Conservation (phyloP, 2,113 vertebrate genomes). For the Alligator mississippiensis region DNA sequence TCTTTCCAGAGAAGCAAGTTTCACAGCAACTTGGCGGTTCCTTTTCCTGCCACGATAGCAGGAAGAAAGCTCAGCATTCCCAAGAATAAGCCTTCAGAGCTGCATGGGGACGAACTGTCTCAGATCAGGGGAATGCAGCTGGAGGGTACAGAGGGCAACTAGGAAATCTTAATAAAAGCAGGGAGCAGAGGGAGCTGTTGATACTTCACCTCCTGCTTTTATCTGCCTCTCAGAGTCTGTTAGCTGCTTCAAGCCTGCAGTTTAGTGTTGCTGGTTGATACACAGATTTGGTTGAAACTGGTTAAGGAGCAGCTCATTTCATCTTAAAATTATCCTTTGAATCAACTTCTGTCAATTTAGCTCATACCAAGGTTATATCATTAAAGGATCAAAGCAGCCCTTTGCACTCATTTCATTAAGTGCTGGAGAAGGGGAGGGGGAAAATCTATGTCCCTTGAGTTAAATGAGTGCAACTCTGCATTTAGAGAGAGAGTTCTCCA, state of each 20-base stretch:
- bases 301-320: no score
- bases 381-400: no score
- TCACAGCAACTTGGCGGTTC: not conserved
- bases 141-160: not conserved
- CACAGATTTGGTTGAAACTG: no score
- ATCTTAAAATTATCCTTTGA: no score
- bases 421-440: no score
- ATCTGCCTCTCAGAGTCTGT: slow-evolving; percentile 45
- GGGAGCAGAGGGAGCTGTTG: not conserved
- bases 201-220: slow-evolving; percentile 19
- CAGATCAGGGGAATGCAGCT: not conserved
- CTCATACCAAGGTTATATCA: no score
- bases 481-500: no score
- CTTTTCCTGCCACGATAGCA: not conserved
- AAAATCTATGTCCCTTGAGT: no score
- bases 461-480: no score
- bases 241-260: slow-evolving; percentile 54
- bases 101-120: rapidly evolving
- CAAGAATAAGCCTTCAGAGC: not conserved
- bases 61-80: not conserved
- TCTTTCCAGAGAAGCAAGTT: not conserved
- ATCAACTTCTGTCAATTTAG: no score
- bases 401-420: no score
- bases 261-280: no score
- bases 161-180: not conserved